Conservation (phyloP, 2,797 vertebrate genomes). For the Coilia nasus region DNA sequence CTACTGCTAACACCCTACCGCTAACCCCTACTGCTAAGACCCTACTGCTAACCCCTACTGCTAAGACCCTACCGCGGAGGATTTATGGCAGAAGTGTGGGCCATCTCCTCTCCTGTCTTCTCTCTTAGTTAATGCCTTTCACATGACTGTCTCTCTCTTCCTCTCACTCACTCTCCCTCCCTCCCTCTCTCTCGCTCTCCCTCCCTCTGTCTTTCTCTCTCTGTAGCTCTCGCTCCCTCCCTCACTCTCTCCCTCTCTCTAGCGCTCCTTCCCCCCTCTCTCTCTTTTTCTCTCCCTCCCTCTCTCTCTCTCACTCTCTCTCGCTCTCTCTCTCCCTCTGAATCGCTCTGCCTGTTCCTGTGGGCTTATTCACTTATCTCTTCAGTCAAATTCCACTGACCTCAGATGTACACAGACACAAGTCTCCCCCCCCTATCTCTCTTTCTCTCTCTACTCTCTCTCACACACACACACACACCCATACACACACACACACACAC, state of each 20-base stretch:
- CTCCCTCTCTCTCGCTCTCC: slow-evolving; percentile 16
- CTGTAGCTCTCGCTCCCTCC: too few relatives aligned
- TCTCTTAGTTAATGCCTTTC: slow-evolving; percentile 65
- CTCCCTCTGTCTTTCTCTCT: too few relatives aligned
- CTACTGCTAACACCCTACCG: too few relatives aligned
- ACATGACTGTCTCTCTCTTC: slow-evolving; percentile 61
- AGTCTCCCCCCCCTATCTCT: background rate
- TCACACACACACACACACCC: background rate
- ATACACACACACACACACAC: slow-evolving; percentile 31
- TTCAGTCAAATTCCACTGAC: slow-evolving; percentile 61
- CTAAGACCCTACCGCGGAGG: background rate
- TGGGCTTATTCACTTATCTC: slow-evolving; percentile 61
- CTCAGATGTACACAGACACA: slow-evolving; percentile 14
- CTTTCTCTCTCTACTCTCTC: too few relatives aligned
- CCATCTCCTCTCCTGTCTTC: background rate
- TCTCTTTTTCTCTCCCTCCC: background rate
- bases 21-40: too few relatives aligned
- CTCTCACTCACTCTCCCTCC: background rate
- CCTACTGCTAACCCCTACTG: too few relatives aligned
- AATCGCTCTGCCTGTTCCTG: slow-evolving; percentile 34
- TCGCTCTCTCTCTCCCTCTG: background rate
- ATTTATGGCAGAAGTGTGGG: background rate
- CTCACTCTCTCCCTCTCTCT: background rate
- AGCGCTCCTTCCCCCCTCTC: background rate
- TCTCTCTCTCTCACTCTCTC: background rate